These are phyloP conservation scores for Pogonomyrmex californicus DNA, from an alignment of 1,140 invertebrate genomes.

Conservation along the genomic window DNA sequence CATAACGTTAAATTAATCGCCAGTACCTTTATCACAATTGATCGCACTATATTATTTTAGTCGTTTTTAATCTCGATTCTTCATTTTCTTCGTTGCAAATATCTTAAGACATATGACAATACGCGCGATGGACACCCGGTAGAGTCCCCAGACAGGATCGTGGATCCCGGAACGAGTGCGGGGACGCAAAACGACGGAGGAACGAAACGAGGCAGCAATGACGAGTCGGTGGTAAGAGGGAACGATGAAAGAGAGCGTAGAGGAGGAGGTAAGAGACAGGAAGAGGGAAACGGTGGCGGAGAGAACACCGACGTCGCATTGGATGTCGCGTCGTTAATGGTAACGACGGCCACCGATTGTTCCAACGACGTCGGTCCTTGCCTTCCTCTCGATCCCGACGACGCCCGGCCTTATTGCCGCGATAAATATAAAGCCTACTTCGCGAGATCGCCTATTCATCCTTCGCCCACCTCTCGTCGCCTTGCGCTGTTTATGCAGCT, in stretches of 20 bases:
- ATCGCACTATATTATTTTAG: background rate
- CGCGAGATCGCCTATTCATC: conserved; percentile 63
- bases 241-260: conserved; percentile 41
- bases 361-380: conserved; percentile 73
- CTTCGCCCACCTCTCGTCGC: conserved; percentile 20
- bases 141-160: conserved; percentile 50
- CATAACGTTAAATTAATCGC: background rate
- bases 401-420: conserved; percentile 78
- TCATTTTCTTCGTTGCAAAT: background rate
- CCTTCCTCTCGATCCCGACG: conserved; percentile 64
- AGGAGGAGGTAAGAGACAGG: conserved; percentile 26
- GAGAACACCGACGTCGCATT: conserved; percentile 75
- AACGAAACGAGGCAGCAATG: conserved; percentile 59
- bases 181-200: conserved; percentile 41
- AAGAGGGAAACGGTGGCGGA: conserved; percentile 64
- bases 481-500: background rate
- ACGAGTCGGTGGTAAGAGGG: conserved; percentile 40
- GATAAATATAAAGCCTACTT: conserved; percentile 82
- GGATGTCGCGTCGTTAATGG: conserved; percentile 81
- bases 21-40: background rate
- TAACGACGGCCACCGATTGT: conserved; percentile 83
- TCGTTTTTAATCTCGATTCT: background rate
- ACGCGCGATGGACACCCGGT: conserved; percentile 35
- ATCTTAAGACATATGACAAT: background rate
- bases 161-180: conserved; percentile 43